Evolutionary conservation across 2,888 invertebrate genomes (phyloP), one percentile per base, ranked within the genome.

Genomic region (Rhamphomyia laevipes): DNA sequence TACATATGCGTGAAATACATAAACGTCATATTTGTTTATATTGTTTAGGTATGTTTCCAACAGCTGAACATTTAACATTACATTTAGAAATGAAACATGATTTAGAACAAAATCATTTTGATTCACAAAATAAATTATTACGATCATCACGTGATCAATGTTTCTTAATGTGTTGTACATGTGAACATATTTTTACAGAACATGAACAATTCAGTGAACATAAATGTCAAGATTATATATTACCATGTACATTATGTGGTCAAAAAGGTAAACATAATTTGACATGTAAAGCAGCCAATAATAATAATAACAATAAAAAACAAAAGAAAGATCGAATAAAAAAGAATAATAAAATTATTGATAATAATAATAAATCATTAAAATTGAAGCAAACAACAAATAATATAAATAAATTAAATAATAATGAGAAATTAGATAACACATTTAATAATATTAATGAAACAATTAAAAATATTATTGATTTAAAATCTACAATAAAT

Each of bases 1-100:
- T 86, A 43, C 90, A 90, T 60, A 88, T 89, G 81, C 76, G 84
- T 47, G 86, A 88, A 62, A 79, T 82, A 50, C 90, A 91, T 66
- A 81, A 82, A 58, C 77, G 86, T 47, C 85, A 83, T 63, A 84
- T 88, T 58, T 91, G 90, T 65, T 72, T 90, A 46, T 86, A 84
- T 69, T 90, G 90, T 65, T 74, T 88, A 54, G 85, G 86, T 45
- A 82, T 88, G 77, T 89, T 88, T 71, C 81, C 83, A 31, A 81
- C 81, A 59, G 82, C 86, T 10, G 86, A 87, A 59, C 84, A 85
- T 61, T 70, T 91, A 38, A 82, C 86, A 41, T 73, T 82, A 58
- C 90, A 91, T 71, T 73, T 90, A 55, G 77, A 78, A 53, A 80
- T 81, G 54, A 85, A 85, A 67, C 90, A 91, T 64, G 82, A 82